Evolutionary conservation across 2,113 vertebrate species (phyloP).

Genomic region (Xenopus laevis): DNA sequence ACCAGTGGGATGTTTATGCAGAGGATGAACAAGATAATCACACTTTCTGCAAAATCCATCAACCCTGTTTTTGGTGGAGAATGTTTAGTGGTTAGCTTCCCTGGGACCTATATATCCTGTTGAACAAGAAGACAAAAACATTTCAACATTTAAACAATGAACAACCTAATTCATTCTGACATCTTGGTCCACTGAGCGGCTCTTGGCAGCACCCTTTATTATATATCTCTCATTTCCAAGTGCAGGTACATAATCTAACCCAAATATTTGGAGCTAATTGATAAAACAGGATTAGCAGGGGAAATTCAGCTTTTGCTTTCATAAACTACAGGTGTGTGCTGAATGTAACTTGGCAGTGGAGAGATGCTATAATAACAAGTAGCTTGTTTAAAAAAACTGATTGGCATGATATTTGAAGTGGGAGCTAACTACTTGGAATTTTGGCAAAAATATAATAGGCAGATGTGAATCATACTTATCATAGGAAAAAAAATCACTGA

Average conservation of each 20-base stretch:
- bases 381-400: no score
- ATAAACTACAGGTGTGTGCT: neutral
- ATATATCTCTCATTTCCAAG: constrained; percentile 4
- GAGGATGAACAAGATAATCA: constrained; percentile 31
- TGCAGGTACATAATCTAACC: constrained; percentile 21
- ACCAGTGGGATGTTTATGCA: constrained; percentile 28
- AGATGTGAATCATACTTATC: no score
- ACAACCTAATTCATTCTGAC: constrained; percentile 24
- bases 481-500: no score
- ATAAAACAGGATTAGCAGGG: constrained; percentile 3
- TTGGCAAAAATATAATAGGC: no score
- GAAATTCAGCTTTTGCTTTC: neutral
- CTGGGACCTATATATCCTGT: constrained; percentile 32
- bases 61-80: constrained; percentile 5
- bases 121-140: constrained; percentile 2
- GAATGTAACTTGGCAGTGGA: no score
- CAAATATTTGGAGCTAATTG: constrained; percentile 7
- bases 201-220: constrained; percentile 20
- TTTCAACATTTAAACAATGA: constrained; percentile 26
- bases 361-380: no score
- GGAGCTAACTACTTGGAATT: no score
- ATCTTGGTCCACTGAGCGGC: constrained; percentile 21
- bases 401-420: no score
- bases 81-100: constrained; percentile 32
- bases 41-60: constrained; percentile 34